Percentiles rank a stretch among this genome's conserved stretches.
phyloP scores from a whole-genome alignment of 2,888 invertebrate species.

The Tiliacea citrago region DNA sequence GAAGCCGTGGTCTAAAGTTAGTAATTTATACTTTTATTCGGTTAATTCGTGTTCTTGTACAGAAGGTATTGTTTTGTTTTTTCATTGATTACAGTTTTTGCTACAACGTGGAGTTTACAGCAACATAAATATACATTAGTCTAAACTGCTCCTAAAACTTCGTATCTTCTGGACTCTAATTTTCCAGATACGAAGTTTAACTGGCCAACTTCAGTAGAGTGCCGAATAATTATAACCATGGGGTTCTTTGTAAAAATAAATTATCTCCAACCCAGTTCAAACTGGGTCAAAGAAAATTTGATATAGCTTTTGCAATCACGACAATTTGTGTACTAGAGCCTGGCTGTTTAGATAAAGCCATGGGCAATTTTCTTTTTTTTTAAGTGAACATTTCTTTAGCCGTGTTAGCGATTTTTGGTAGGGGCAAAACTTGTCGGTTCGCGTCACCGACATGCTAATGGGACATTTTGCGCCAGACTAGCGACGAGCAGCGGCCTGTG shows the following conservation, averaged over 20 bases:
- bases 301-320: constrained; percentile 23
- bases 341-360: constrained; percentile 8
- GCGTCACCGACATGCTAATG: too few species aligned
- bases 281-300: constrained; percentile 60
- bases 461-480: too few species aligned
- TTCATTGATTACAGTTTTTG: background rate
- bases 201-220: constrained; percentile 40
- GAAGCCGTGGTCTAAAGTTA: too few species aligned
- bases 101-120: background rate
- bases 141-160: constrained; percentile 33
- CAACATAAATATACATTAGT: constrained; percentile 31
- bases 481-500: too few species aligned
- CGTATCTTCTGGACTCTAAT: constrained; percentile 55
- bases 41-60: background rate
- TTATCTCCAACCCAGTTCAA: constrained; percentile 41
- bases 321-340: constrained; percentile 31
- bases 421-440: too few species aligned
- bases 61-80: background rate
- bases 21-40: background rate
- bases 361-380: background rate
- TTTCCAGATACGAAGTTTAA: constrained; percentile 59
- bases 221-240: constrained; percentile 59
- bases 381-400: too few species aligned
- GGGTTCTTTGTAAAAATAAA: constrained; percentile 55
- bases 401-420: too few species aligned